Conservation (phyloP, 2,113 vertebrate species). For the Chlorodrepanis virens region DNA sequence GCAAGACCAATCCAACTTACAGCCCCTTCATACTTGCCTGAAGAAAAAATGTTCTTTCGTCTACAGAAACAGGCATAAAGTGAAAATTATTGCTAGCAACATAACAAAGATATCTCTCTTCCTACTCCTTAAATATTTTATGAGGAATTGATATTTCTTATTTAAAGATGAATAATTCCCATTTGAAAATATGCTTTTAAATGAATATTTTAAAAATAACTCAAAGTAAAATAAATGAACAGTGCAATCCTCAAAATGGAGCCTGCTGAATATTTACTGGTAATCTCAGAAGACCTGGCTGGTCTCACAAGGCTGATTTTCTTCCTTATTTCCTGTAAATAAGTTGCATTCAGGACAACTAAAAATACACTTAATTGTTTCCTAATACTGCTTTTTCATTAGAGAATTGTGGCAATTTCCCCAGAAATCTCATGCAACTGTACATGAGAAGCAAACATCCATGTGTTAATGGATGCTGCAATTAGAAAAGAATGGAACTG, state of each 20-base stretch:
- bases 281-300: not conserved
- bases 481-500: not conserved
- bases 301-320: not conserved
- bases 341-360: not conserved
- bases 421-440: not conserved
- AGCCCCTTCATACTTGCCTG: not conserved
- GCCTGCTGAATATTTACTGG: conserved; percentile 9
- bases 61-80: not conserved
- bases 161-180: conserved; percentile 26
- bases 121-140: conserved; percentile 35
- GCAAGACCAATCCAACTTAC: not conserved
- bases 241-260: not conserved
- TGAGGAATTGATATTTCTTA: not conserved
- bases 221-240: conserved; percentile 23
- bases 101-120: conserved; percentile 18
- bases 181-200: conserved; percentile 32
- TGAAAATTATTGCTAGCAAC: conserved; percentile 11
- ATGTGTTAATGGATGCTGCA: not conserved
- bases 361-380: not conserved
- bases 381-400: not conserved
- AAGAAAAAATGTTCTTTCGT: not conserved
- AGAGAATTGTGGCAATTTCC: not conserved
- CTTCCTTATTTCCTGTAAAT: not conserved
- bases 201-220: not conserved
- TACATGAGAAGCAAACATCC: not conserved